These are phyloP conservation scores for Gymnocephalus cernua DNA, from an alignment of 2,113 vertebrate genomes.

Conservation along the genomic window DNA sequence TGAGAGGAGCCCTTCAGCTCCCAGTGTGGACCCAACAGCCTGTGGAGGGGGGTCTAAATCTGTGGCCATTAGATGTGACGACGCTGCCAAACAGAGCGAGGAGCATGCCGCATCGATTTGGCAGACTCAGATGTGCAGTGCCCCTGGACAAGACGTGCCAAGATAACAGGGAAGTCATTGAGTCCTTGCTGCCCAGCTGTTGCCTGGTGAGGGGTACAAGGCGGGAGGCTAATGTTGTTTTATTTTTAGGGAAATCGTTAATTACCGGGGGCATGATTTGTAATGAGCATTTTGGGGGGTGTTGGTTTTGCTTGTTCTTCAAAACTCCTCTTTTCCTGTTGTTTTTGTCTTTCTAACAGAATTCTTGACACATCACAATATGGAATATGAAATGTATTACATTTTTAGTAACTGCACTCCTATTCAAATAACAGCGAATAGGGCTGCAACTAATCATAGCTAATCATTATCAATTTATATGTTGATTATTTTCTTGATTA, in stretches of 20 bases:
- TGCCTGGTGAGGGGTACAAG: slow-evolving; percentile 72
- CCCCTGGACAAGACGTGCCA: slow-evolving; percentile 63
- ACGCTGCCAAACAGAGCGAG: slow-evolving; percentile 63
- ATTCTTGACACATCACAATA: background rate
- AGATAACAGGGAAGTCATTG: slow-evolving; percentile 74
- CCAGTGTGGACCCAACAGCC: slow-evolving; percentile 46
- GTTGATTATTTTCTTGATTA: background rate
- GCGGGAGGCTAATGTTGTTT: slow-evolving; percentile 83
- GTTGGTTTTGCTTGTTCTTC: slow-evolving; percentile 36
- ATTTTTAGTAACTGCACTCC: background rate
- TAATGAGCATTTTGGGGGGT: slow-evolving; percentile 40
- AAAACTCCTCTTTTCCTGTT: slow-evolving; percentile 24
- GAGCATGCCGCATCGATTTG: slow-evolving; percentile 64
- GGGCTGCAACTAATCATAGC: background rate
- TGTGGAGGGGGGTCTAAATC: slow-evolving; percentile 51
- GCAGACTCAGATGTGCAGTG: slow-evolving; percentile 29
- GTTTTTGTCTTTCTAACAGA: background rate
- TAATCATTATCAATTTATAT: background rate
- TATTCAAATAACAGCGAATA: background rate
- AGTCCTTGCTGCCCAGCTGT: slow-evolving; percentile 85
- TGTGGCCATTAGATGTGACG: slow-evolving; percentile 60
- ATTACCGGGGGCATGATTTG: slow-evolving; percentile 67
- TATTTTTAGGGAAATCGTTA: slow-evolving; percentile 84
- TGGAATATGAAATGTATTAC: background rate
- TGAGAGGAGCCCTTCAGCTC: slow-evolving; percentile 62